Base-by-base conservation (phyloP, 1,140 invertebrate species). In the Drosophila kurseongensis region DNA sequence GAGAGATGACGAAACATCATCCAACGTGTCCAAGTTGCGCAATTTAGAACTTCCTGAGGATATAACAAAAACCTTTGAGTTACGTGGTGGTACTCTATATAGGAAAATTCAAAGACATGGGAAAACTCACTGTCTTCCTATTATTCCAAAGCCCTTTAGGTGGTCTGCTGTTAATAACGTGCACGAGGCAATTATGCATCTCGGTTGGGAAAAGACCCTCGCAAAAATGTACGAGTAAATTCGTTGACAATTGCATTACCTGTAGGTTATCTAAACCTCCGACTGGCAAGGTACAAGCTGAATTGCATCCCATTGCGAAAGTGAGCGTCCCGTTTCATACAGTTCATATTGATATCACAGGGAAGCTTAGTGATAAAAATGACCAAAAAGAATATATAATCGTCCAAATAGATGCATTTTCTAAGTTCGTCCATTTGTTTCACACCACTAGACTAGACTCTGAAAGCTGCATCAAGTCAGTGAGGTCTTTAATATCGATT, bases 121-220 rank as follows among this genome's bases (percentile, higher is more conserved):
- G 6, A 51, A 47, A 35, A 48, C 54, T 52, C 18, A 10, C 16
- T 54, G 41, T 45, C 48, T 63, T 8, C 60, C 38, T 16, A 45
- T 57, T 36, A 47, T 57, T n/a, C 42, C 18, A 32, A 54, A 56
- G 41, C n/a, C 55, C 16, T 67, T 67, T 41, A 59, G 65, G 50
- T 66, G 29, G 29, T 32, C 29, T 32, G 29, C 23, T 23, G 23
- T 23, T 23, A 23, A 23, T 6, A 32, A 32, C 29, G 29, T 32
- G 5, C 29, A 32, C 6, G 29, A 32, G 29, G 29, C 29, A 32
- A 32, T 32, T 32, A 32, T 32, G 29, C 44, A 56, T 44, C 12
- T 51, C 41, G 63, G 55, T 27, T 66, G 40, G 6, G 29, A 66
- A 29, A 66, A 58, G 16, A 50, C 61, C 23, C 36, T 58, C 6